phyloP scores from a whole-genome alignment of 2,797 vertebrate genomes.

The Pteronotus mesoamericanus region DNA sequence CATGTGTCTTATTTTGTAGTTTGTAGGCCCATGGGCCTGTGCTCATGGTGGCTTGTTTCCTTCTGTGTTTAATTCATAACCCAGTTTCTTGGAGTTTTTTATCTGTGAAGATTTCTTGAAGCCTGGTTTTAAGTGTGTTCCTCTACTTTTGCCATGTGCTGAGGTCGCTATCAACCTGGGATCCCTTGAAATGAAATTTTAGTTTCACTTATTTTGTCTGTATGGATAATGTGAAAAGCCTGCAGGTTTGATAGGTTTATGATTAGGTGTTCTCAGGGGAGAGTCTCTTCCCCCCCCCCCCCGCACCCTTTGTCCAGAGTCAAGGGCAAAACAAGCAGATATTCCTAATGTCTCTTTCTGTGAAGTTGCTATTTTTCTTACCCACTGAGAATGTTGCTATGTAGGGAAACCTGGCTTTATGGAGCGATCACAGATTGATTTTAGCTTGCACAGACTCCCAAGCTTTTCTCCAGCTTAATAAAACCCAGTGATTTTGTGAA shows the following conservation, averaged over 20 bases:
- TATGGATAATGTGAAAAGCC: neutral
- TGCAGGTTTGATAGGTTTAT: neutral
- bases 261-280: neutral
- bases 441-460: neutral
- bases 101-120: neutral
- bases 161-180: neutral
- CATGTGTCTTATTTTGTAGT: neutral
- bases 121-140: neutral
- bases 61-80: neutral
- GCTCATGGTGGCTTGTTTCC: neutral
- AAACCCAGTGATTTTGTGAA: neutral
- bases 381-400: neutral
- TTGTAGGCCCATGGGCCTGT: neutral
- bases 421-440: neutral
- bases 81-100: neutral
- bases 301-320: neutral
- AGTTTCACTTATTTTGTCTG: neutral
- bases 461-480: neutral
- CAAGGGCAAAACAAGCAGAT: neutral
- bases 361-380: neutral
- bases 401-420: neutral
- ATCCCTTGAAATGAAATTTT: neutral
- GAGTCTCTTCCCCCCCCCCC: neutral
- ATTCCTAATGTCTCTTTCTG: neutral
- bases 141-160: neutral